These are phyloP conservation scores for Taenaris catops DNA, from an alignment of 2,888 invertebrate genomes.

Conservation along the genomic window DNA sequence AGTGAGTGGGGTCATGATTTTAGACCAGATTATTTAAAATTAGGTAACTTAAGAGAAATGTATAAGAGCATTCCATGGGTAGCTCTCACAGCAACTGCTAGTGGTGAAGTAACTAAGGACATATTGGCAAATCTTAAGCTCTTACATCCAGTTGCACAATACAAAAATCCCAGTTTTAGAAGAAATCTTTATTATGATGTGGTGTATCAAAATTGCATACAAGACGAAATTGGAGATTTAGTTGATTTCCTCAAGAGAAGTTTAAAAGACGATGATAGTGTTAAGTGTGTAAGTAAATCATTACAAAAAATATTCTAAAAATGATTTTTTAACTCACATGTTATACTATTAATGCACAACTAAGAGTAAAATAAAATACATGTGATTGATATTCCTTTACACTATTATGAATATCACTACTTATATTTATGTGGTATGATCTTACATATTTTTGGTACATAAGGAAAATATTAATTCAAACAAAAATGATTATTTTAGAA, in stretches of 20 bases:
- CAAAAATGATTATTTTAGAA: conserved; percentile 45
- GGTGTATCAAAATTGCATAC: conserved; percentile 90
- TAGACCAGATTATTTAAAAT: conserved; percentile 94
- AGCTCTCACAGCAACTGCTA: conserved; percentile 97
- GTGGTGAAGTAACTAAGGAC: conserved; percentile 88
- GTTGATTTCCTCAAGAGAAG: conserved; percentile 85
- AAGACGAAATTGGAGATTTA: conserved; percentile 90
- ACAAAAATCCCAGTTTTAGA: conserved; percentile 94
- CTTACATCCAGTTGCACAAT: conserved; percentile 84
- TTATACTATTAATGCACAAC: too few relatives aligned
- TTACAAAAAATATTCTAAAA: too few relatives aligned
- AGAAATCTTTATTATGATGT: conserved; percentile 97
- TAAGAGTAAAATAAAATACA: too few relatives aligned
- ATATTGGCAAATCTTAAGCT: conserved; percentile 87
- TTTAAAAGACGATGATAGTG: conserved; percentile 79
- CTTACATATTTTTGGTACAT: too few relatives aligned
- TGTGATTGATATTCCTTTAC: too few relatives aligned
- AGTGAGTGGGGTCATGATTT: conserved; percentile 99
- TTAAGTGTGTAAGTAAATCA: conserved; percentile 71
- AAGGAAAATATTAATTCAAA: too few relatives aligned
- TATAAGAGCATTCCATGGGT: conserved; percentile 89
- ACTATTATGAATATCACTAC: too few relatives aligned
- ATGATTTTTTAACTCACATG: too few relatives aligned
- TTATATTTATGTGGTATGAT: too few relatives aligned
- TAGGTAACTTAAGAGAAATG: conserved; percentile 81